Evolutionary conservation across 1,140 invertebrate genomes (phyloP).

Genomic region (Lordiphosa collinella): DNA sequence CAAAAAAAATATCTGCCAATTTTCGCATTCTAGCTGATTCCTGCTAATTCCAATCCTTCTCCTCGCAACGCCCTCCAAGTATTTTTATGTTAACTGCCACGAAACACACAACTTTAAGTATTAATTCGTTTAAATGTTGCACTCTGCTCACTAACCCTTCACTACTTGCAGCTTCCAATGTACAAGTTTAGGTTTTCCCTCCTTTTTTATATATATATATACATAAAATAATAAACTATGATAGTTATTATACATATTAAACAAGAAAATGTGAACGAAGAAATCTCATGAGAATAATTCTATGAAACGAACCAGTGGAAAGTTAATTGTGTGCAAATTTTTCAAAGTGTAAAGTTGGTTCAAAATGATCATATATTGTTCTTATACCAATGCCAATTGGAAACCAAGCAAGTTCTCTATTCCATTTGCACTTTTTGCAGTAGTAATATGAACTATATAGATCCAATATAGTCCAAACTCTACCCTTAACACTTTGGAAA

Average conservation of each 20-base stretch:
- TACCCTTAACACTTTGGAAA: constrained; percentile 1
- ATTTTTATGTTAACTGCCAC: constrained; percentile 45
- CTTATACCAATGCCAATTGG: no score
- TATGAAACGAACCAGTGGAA: constrained; percentile 48
- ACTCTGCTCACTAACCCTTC: constrained; percentile 21
- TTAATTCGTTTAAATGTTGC: constrained; percentile 17
- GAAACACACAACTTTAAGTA: constrained; percentile 40
- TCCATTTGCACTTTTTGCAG: no score
- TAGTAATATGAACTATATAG: background rate
- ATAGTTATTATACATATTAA: constrained; percentile 63
- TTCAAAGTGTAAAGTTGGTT: background rate
- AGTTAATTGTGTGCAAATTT: constrained; percentile 21
- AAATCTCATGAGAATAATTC: constrained; percentile 69
- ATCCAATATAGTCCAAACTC: background rate
- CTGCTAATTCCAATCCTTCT: constrained; percentile 50
- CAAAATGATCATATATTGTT: no score
- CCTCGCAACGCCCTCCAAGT: constrained; percentile 7
- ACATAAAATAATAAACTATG: constrained; percentile 35
- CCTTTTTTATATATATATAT: constrained; percentile 26
- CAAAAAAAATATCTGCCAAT: no score
- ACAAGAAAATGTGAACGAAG: constrained; percentile 33
- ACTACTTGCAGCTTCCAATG: constrained; percentile 47
- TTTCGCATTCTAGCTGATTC: constrained; percentile 20
- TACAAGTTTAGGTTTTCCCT: constrained; percentile 14
- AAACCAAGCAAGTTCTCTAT: no score